These are phyloP conservation scores for Percopsis omiscomaycus DNA, from an alignment of 2,797 vertebrate species.

Conservation along the genomic window DNA sequence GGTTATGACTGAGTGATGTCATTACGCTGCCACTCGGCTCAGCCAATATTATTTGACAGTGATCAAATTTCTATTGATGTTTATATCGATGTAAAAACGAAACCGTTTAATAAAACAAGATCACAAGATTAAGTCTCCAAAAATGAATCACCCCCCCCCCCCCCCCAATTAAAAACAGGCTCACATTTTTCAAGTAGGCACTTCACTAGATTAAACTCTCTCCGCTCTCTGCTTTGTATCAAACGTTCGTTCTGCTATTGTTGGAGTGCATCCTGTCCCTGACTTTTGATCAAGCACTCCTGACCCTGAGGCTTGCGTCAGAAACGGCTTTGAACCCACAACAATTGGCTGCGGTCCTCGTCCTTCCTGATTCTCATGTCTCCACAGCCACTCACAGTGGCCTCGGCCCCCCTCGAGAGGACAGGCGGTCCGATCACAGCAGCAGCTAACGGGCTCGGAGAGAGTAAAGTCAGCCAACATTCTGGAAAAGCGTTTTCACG, in stretches of 20 bases:
- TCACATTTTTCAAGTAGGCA: slow-evolving; percentile 37
- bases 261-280: slow-evolving; percentile 18
- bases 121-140: not conserved
- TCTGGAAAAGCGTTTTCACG: slow-evolving; percentile 4
- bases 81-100: not conserved
- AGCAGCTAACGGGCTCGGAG: not conserved
- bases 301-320: slow-evolving; percentile 22
- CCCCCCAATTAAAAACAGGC: no score
- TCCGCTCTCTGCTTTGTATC: slow-evolving; percentile 34
- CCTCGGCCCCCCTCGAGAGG: slow-evolving; percentile 16
- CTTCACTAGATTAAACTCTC: slow-evolving; percentile 42
- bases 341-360: no score
- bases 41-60: not conserved
- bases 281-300: slow-evolving; percentile 18
- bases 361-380: slow-evolving; percentile 13
- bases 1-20: no score
- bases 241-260: no score
- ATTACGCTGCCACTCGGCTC: no score
- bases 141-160: not conserved
- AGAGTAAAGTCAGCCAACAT: not conserved
- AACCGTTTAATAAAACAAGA: not conserved
- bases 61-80: no score
- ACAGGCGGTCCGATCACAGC: slow-evolving; percentile 31
- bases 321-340: not conserved
- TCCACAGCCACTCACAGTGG: slow-evolving; percentile 24